Evolutionary conservation across 1,140 invertebrate species (phyloP), one percentile per base, ranked within the genome.

Genomic region (Trachymyrmex cornetzi): DNA sequence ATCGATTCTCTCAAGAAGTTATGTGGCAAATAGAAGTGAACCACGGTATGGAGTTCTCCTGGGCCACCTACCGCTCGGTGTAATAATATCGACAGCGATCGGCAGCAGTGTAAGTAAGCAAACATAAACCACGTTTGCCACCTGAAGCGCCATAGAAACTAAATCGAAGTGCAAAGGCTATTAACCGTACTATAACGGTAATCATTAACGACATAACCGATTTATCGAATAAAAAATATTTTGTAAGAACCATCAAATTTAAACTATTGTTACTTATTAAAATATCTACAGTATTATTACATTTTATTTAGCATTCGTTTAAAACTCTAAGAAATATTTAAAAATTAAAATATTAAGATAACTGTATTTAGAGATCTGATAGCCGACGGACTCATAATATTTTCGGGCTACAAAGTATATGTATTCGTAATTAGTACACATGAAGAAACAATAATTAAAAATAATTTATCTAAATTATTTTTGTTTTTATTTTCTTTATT

Each of bases 21-120:
- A 89, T 86, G 88, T 79, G 87, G 82, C 86, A 85, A 91, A 90
- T 90, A 87, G 77, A 87, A 69, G 79, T 34, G 85, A 69, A 75
- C 79, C 57, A 48, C 57, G 57, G 34, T 34, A 55, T n/a, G 22
- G 67, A 74, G 86, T 77, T 92, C 63, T 89, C 89, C 63, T 87
- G 89, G 92, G 86, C 92, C 89, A 92, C 92, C 92, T 93, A 91
- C 91, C 81, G 92, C 72, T 91, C 66, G 55, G 55, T 64, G 87
- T 92, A 92, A 93, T 92, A 91, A 91, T 92, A 93, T 88, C 89
- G 88, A 87, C 88, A 77, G 50, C 24, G 71, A 87, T 80, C 88
- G 53, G 64, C 87, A 53, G 61, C 50, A 24, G 53, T 79, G 24
- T 87, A 84, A 88, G 48, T 89, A 88, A 90, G 53, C 85, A 84